These are phyloP conservation scores for Genyomyrus donnyi DNA, from an alignment of 2,113 vertebrate species.

Conservation along the genomic window DNA sequence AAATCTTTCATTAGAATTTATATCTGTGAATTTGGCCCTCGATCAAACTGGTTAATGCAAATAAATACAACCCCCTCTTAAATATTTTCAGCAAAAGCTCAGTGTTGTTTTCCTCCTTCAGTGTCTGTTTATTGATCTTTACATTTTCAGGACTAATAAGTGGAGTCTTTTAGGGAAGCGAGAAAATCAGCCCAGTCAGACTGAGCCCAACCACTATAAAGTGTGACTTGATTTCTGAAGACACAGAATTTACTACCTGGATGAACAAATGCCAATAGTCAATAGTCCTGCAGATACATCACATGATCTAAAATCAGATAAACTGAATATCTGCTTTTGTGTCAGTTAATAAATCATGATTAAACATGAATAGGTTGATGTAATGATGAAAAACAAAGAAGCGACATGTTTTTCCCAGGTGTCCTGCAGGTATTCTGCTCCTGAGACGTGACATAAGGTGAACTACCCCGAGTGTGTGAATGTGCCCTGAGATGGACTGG, in stretches of 20 bases:
- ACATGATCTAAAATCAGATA: neutral
- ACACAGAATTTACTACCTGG: neutral
- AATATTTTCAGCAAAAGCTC: neutral
- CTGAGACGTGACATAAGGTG: neutral
- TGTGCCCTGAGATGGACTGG: neutral
- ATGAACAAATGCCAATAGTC: neutral
- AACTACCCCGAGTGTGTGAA: neutral
- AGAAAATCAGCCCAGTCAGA: neutral
- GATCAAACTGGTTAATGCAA: neutral
- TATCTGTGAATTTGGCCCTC: neutral
- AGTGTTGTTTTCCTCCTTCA: neutral
- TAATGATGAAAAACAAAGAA: neutral
- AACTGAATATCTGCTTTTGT: neutral
- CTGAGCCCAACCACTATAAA: neutral
- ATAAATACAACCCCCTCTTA: neutral
- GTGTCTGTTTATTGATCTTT: neutral
- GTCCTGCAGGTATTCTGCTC: neutral
- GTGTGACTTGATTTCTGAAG: neutral
- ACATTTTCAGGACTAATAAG: neutral
- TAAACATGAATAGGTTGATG: neutral
- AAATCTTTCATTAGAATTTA: neutral
- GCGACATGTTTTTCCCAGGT: neutral
- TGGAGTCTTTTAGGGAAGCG: neutral
- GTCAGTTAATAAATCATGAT: neutral
- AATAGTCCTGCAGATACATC: neutral